These are phyloP conservation scores for Lasioglossum zephyrum DNA, from an alignment of 2,888 invertebrate genomes.

Conservation along the genomic window DNA sequence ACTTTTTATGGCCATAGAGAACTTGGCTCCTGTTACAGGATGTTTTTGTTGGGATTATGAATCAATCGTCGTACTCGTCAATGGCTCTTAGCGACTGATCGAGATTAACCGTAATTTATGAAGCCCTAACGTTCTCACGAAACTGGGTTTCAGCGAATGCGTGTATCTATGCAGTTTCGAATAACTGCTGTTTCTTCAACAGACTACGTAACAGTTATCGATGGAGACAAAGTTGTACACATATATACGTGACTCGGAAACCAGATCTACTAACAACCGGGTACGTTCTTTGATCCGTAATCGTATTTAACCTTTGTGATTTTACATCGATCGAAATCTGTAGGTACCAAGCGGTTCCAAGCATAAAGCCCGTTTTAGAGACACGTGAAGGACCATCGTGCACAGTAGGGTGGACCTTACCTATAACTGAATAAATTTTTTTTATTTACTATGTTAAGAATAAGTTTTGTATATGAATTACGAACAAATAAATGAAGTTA, in stretches of 20 bases:
- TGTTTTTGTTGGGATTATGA: background rate
- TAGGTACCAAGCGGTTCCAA: slow-evolving; percentile 56
- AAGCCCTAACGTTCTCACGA: slow-evolving; percentile 1
- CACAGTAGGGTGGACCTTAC: background rate
- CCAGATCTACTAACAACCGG: background rate
- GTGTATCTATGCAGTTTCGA: background rate
- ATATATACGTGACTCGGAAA: slow-evolving; percentile 1
- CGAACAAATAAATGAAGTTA: too few relatives aligned
- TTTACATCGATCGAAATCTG: slow-evolving; percentile 59
- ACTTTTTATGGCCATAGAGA: too few relatives aligned
- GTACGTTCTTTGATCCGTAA: slow-evolving; percentile 24
- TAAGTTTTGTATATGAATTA: too few relatives aligned
- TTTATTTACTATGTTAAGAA: too few relatives aligned
- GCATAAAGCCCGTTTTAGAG: slow-evolving; percentile 41
- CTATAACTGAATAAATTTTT: too few relatives aligned
- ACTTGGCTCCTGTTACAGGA: too few relatives aligned
- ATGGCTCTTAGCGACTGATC: background rate
- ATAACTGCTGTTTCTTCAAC: background rate
- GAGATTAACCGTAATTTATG: background rate
- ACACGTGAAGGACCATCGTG: slow-evolving; percentile 48
- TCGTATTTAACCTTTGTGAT: slow-evolving; percentile 55
- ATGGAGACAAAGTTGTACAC: background rate
- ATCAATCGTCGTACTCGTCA: background rate
- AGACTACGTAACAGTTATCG: background rate
- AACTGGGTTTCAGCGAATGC: slow-evolving; percentile 13